Evolutionary conservation across 2,113 vertebrate genomes (phyloP).

Genomic region (Cephalopholis sonnerati): DNA sequence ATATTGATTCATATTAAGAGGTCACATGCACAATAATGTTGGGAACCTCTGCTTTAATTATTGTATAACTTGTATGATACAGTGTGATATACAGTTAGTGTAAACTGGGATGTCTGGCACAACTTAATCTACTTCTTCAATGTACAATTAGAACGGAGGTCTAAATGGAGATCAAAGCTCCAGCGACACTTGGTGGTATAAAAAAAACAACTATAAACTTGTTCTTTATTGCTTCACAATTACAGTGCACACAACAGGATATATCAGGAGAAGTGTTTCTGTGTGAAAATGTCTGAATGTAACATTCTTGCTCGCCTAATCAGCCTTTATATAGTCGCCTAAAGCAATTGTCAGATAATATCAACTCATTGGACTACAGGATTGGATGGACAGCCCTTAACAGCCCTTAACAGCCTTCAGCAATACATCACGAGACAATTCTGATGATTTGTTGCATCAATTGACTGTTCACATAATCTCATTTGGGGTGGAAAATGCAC

Average conservation of each 20-base stretch:
- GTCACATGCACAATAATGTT: background rate
- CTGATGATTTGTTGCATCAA: slow-evolving; percentile 78
- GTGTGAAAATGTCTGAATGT: slow-evolving; percentile 25
- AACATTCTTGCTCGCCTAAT: slow-evolving; percentile 29
- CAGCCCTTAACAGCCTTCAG: slow-evolving; percentile 68
- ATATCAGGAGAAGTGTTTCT: background rate
- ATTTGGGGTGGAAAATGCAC: slow-evolving; percentile 75
- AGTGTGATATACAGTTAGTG: too few species aligned
- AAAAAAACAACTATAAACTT: background rate
- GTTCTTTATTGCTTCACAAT: background rate
- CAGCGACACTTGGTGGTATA: background rate
- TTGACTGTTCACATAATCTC: slow-evolving; percentile 74
- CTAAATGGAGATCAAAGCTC: background rate
- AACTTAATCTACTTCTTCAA: background rate
- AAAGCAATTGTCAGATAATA: slow-evolving; percentile 60
- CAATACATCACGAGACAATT: slow-evolving; percentile 77
- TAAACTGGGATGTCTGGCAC: background rate
- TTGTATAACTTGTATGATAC: too few species aligned
- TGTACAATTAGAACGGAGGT: background rate
- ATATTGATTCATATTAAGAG: background rate
- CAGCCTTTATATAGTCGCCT: slow-evolving; percentile 15
- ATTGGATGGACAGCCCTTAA: slow-evolving; percentile 70
- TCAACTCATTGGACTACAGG: slow-evolving; percentile 56
- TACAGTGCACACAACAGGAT: background rate
- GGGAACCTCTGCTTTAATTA: too few species aligned